These are phyloP conservation scores for Margarornis squamiger DNA, from an alignment of 2,797 vertebrate genomes.

Conservation along the genomic window DNA sequence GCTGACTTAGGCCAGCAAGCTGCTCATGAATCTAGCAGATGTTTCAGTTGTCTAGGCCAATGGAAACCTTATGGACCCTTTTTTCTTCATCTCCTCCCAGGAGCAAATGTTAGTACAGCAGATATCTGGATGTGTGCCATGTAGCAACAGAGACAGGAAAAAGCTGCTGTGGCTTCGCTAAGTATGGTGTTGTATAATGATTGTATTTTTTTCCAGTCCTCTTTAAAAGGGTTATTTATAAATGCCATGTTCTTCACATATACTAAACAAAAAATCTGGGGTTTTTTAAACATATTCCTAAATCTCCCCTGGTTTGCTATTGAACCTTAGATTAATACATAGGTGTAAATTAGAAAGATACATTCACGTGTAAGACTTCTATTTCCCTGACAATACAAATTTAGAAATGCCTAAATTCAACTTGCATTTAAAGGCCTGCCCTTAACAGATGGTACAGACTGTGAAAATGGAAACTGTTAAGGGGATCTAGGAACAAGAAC, in stretches of 20 bases:
- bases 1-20: slow-evolving; percentile 70
- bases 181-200: neutral
- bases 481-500: neutral
- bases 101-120: slow-evolving; percentile 74
- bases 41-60: slow-evolving; percentile 74
- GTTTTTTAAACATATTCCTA: neutral
- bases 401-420: neutral
- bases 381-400: neutral
- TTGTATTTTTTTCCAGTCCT: neutral
- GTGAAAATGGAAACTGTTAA: neutral
- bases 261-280: neutral
- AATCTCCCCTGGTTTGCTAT: neutral
- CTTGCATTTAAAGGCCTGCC: rapidly evolving
- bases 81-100: slow-evolving; percentile 69
- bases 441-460: neutral
- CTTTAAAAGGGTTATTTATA: neutral
- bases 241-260: neutral
- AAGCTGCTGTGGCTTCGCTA: neutral
- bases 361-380: neutral
- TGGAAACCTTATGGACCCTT: slow-evolving; percentile 75
- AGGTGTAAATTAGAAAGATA: neutral
- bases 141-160: slow-evolving; percentile 31
- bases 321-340: neutral
- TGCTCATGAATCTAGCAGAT: slow-evolving; percentile 75
- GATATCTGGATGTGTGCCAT: slow-evolving; percentile 65